phyloP scores from a whole-genome alignment of 2,113 vertebrate species.

The Salvelinus fontinalis region DNA sequence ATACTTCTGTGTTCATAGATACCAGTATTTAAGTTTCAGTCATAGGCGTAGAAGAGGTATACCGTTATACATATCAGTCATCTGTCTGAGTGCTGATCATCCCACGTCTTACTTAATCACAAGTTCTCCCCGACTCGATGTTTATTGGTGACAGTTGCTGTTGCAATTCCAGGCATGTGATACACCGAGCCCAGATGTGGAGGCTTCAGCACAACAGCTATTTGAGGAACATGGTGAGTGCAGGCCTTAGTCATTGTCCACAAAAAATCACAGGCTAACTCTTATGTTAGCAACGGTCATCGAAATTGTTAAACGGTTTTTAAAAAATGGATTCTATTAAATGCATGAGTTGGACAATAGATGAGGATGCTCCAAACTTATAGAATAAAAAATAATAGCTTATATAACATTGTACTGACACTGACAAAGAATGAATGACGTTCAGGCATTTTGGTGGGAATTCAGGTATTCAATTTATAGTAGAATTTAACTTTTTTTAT shows the following conservation, averaged over 20 bases:
- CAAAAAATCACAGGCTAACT: no score
- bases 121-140: slow-evolving; percentile 29
- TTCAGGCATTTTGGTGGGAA: no score
- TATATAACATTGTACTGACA: no score
- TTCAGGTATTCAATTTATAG: no score
- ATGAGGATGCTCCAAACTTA: no score
- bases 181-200: slow-evolving; percentile 31
- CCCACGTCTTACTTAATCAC: slow-evolving; percentile 32
- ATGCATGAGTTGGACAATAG: no score
- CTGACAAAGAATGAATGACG: no score
- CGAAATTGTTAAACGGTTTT: no score
- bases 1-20: not conserved
- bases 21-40: not conserved
- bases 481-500: no score
- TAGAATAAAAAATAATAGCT: no score
- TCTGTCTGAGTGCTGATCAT: slow-evolving; percentile 4
- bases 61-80: slow-evolving; percentile 29
- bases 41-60: not conserved
- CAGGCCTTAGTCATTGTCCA: no score
- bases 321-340: not conserved
- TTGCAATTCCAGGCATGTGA: slow-evolving; percentile 71
- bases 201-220: slow-evolving; percentile 40
- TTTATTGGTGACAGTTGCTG: slow-evolving; percentile 36
- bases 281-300: no score
- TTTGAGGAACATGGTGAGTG: slow-evolving; percentile 33